A percentile compares a stretch with the other conserved stretches of the same genome.
Conservation (phyloP, 2,113 vertebrate species). For the Xenopus tropicalis region UCB_Xtro_10.0 CM004448.2:53142501-53143000, state of each 20-base stretch:
- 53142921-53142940: background rate
- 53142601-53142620: conserved; percentile 17
- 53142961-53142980: background rate
- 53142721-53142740: conserved; percentile 1
- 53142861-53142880: conserved; percentile 23
- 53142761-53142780: background rate
- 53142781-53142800: conserved; percentile 10
- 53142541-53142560: too few species aligned
- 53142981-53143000: background rate
- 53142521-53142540: too few species aligned
- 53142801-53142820: conserved; percentile 41
- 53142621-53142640: conserved; percentile 18
- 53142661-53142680: conserved; percentile 19
- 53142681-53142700: background rate
- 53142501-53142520: too few species aligned
- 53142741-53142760: conserved; percentile 1
- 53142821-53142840: conserved; percentile 42
- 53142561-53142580: background rate
- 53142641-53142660: conserved; percentile 28
- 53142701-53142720: conserved; percentile 17
- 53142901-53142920: conserved; percentile 5
- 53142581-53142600: background rate
- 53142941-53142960: background rate
- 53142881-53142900: conserved; percentile 10
- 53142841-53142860: conserved; percentile 24